Base-by-base conservation (phyloP, 2,888 invertebrate species). In the Sesia bembeciformis region DNA sequence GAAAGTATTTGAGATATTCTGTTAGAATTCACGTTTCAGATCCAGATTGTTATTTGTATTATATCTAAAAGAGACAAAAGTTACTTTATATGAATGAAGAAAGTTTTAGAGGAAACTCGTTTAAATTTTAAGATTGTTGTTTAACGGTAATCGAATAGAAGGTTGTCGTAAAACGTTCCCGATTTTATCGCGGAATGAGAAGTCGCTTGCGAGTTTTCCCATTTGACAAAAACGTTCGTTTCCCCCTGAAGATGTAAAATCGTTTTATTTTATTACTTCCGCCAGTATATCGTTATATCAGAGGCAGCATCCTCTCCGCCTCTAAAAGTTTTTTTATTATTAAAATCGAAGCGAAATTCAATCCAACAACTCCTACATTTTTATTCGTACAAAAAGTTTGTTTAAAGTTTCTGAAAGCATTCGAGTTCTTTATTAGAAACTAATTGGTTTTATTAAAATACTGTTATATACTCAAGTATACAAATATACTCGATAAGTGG, bases 221-320 rank as follows among this genome's bases (percentile, higher is more conserved):
- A 84, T 88, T 88, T 81, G 78, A 80, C 82, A 86, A 86, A 88
- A 87, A 86, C 84, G 84, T 80, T 83, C 83, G 76, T 78, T 81
- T 83, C 84, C 85, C 84, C 84, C 81, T 77, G 76, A 79, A 85
- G 86, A 88, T 87, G 88, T 88, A 86, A 88, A 89, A 88, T 87
- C 86, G 87, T 88, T 89, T 89, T 86, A 88, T 89, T 89, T 87
- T 89, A 88, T 88, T 86, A 85, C 85, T 85, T 86, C 86, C 86
- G 76, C 76, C 80, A 78, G 81, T 87, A 86, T 85, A 87, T 84
- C 81, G 81, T 79, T 83, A 83, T 81, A 84, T 81, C 78, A 76
- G 71, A 70, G 74, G 72, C 74, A 71, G 72, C 74, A 74, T 78
- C 75, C 72, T 76, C 68, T 70, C 70, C 70, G 67, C 69, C 75